A percentile compares a stretch with the other conserved stretches of the same genome.
Conservation (phyloP, 2,888 invertebrate genomes). For the Thysanoteuthis rhombus region DNA sequence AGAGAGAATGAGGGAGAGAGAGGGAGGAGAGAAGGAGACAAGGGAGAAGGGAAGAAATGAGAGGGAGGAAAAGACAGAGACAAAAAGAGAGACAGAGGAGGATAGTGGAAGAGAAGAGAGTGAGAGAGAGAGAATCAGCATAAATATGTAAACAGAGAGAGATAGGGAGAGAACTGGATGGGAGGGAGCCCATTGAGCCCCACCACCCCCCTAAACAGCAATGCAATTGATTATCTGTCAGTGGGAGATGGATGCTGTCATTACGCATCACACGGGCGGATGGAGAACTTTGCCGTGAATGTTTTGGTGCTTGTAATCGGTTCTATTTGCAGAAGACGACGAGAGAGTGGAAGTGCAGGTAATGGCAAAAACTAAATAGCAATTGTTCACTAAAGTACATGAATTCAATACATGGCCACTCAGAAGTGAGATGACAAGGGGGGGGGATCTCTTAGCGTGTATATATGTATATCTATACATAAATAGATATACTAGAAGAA, state of each 20-base stretch:
- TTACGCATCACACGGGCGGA: neutral
- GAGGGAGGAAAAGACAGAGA: no score
- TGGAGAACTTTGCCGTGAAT: neutral
- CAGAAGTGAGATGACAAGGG: neutral
- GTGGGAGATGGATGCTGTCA: neutral
- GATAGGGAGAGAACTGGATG: neutral
- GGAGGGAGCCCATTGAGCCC: no score
- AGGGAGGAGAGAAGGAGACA: no score
- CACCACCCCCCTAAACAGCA: neutral
- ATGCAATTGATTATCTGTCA: neutral
- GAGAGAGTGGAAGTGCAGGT: neutral
- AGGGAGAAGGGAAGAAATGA: no score
- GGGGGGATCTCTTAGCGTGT: neutral
- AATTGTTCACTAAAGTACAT: neutral
- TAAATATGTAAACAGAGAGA: neutral
- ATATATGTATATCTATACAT: no score
- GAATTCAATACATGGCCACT: neutral
- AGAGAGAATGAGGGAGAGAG: no score
- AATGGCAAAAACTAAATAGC: neutral
- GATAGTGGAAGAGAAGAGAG: no score
- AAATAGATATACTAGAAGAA: no score
- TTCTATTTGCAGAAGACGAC: neutral
- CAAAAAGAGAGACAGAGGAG: no score
- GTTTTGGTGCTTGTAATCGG: neutral
- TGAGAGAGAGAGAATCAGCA: neutral